These are phyloP conservation scores for Okapia johnstoni DNA, from an alignment of 2,113 vertebrate genomes.

Conservation along the genomic window DNA sequence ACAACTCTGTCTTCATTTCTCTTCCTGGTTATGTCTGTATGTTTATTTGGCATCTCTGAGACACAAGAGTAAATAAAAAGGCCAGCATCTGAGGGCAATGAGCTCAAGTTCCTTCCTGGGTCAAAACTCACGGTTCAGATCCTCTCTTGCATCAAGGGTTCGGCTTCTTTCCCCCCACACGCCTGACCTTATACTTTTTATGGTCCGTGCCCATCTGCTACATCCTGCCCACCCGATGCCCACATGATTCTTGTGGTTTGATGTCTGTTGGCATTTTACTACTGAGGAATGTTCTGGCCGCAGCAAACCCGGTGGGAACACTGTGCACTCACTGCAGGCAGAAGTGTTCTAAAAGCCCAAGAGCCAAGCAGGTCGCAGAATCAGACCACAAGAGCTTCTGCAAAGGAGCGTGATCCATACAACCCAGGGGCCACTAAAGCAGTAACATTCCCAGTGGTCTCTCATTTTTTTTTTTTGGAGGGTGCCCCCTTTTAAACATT, in stretches of 20 bases:
- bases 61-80: background rate
- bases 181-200: background rate
- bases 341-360: background rate
- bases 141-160: background rate
- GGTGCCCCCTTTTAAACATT: background rate
- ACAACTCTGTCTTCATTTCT: background rate
- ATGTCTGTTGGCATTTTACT: background rate
- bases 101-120: background rate
- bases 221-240: background rate
- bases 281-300: background rate
- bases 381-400: background rate
- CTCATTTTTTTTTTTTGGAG: background rate
- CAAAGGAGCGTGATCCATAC: fast-evolving
- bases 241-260: background rate
- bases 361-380: background rate
- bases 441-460: background rate
- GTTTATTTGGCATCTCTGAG: background rate
- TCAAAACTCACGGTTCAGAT: background rate
- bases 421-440: fast-evolving
- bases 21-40: background rate
- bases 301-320: background rate
- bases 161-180: background rate
- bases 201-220: background rate
- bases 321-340: fast-evolving
- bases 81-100: background rate